Base-by-base conservation (phyloP, 2,113 vertebrate genomes). In the Eira barbara region DNA sequence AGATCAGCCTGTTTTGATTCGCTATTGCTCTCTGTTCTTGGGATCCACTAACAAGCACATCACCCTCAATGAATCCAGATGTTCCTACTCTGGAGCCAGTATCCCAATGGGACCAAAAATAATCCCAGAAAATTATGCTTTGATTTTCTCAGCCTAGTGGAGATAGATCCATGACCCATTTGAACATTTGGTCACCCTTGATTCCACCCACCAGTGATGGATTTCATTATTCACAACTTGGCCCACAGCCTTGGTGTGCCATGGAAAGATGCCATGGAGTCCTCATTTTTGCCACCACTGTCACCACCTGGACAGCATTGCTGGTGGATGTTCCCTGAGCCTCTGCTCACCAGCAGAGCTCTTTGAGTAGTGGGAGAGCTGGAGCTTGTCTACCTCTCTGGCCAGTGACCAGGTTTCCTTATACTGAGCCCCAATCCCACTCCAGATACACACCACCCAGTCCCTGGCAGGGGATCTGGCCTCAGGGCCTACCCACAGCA, bases 91-190 rank as follows among this genome's bases (percentile, higher is more conserved):
- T 31, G 25, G 8, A 82, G 81, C 9, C 39, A 14, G 20, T 71
- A 74, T 49, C 61, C 52, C 73, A 49, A 31, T 14, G 67, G 49
- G 21, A 78, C 34, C 47, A 69, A 84, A 65, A 89, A 36, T 25
- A 80, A 63, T 25, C 17, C 67, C 84, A 74, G 73, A 80, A 95
- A 94, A 73, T 20, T 59, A 71, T 59, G 18, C 59, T 93, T 80
- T 73, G 21, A n/a, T 89, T 88, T 59, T 83, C 82, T 95, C 79
- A 92, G 84, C 90, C 73, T 34, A 52, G 45, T 81, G 47, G 39
- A 45, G 23, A 85, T 34, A 39, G 7, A 57, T 11, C 95, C 73
- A 59, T 10, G 15, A 10, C 4, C 42, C 45, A 17, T 65, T 9
- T 92, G 78, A 74, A 36, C 42, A 27, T 86, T 67, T 69, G 21